These are phyloP conservation scores for Notiomystis cincta DNA, from an alignment of 2,113 vertebrate genomes.

Conservation along the genomic window DNA sequence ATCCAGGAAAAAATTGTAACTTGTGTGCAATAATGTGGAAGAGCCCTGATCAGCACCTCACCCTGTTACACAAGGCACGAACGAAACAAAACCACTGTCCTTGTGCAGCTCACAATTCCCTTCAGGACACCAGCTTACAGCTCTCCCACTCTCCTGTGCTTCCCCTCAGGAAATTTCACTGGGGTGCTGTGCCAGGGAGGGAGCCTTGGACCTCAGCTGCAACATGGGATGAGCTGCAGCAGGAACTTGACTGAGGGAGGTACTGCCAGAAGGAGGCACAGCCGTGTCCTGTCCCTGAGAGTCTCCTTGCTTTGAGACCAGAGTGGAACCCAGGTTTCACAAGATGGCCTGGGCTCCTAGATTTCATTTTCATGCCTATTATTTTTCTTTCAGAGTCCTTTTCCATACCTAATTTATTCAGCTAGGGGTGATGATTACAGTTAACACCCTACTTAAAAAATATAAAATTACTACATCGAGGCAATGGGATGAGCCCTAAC, in stretches of 20 bases:
- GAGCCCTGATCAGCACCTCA: not conserved
- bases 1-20: not conserved
- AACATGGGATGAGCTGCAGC: not conserved
- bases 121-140: not conserved
- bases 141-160: not conserved
- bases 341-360: not conserved
- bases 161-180: not conserved
- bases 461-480: not conserved
- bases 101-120: not conserved
- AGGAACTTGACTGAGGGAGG: not conserved
- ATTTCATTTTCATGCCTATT: not conserved
- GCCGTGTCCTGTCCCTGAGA: not conserved
- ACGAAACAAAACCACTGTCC: not conserved
- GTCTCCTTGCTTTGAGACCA: not conserved
- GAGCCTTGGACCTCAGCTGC: not conserved
- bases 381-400: not conserved
- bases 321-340: not conserved
- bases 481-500: not conserved
- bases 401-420: not conserved
- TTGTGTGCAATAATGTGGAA: not conserved
- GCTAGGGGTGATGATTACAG: not conserved
- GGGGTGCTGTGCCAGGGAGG: not conserved
- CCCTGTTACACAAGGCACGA: not conserved
- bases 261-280: not conserved
- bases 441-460: not conserved